A percentile compares a stretch with the other conserved stretches of the same genome.
These are phyloP conservation scores for Malurus melanocephalus DNA, from an alignment of 2,113 vertebrate genomes.

Conservation along the genomic window DNA sequence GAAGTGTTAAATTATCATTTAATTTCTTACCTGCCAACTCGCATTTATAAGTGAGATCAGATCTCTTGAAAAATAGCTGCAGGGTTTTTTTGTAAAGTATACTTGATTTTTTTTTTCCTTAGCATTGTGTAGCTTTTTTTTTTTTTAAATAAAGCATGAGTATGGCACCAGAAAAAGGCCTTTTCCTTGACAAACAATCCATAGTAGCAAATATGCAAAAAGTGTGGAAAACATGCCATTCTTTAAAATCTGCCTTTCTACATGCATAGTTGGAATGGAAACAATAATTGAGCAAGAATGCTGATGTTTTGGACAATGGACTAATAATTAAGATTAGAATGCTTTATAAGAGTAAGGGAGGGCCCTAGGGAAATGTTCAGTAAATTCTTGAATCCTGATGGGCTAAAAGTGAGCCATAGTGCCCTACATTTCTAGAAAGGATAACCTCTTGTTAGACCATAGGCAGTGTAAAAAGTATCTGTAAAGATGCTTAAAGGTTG, in stretches of 20 bases:
- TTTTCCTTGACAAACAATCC: background rate
- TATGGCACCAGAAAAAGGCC: conserved; percentile 35
- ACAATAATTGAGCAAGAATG: background rate
- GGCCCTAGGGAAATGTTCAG: background rate
- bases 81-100: conserved; percentile 43
- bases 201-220: background rate
- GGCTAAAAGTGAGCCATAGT: background rate
- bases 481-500: background rate
- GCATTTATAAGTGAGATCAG: conserved; percentile 1
- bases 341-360: background rate
- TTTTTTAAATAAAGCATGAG: conserved; percentile 54
- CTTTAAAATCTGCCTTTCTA: background rate
- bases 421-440: background rate
- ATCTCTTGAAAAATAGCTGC: conserved; percentile 13
- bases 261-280: background rate
- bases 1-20: conserved; percentile 29
- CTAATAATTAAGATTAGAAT: background rate
- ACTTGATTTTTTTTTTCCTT: conserved; percentile 29
- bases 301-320: background rate
- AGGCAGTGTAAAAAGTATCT: background rate
- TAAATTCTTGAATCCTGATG: background rate
- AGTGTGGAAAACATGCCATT: background rate
- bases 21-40: conserved; percentile 26
- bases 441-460: background rate
- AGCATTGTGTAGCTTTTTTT: conserved; percentile 14